phyloP scores from a whole-genome alignment of 2,797 vertebrate species.

The Momotus momota region DNA sequence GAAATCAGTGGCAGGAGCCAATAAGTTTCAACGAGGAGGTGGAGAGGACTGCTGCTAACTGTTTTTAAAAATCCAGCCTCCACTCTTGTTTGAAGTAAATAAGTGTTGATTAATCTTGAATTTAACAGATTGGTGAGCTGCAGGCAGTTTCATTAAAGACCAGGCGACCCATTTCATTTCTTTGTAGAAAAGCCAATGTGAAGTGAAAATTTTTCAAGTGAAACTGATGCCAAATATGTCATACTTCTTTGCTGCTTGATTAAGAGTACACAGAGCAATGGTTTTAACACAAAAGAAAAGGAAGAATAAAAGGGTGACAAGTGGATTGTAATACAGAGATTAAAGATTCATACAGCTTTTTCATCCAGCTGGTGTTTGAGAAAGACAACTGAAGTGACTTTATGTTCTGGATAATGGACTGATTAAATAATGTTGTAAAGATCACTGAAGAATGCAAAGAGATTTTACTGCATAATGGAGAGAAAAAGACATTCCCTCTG shows the following conservation, averaged over 20 bases:
- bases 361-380: background rate
- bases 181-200: background rate
- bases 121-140: background rate
- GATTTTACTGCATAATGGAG: background rate
- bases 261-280: background rate
- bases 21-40: background rate
- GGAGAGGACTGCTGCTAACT: background rate
- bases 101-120: constrained; percentile 28
- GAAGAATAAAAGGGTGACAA: background rate
- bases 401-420: background rate
- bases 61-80: background rate
- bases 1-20: background rate
- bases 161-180: background rate
- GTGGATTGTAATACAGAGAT: background rate
- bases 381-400: background rate
- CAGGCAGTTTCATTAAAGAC: background rate
- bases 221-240: background rate
- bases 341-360: background rate
- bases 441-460: background rate
- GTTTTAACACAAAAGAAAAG: background rate
- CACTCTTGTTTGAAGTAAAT: constrained; percentile 16
- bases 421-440: background rate
- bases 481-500: background rate
- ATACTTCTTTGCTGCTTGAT: background rate
- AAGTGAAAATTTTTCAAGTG: background rate